Percentiles rank a stretch among this genome's conserved stretches.
phyloP scores from a whole-genome alignment of 2,113 vertebrate genomes.

The Dicentrarchus labrax region DNA sequence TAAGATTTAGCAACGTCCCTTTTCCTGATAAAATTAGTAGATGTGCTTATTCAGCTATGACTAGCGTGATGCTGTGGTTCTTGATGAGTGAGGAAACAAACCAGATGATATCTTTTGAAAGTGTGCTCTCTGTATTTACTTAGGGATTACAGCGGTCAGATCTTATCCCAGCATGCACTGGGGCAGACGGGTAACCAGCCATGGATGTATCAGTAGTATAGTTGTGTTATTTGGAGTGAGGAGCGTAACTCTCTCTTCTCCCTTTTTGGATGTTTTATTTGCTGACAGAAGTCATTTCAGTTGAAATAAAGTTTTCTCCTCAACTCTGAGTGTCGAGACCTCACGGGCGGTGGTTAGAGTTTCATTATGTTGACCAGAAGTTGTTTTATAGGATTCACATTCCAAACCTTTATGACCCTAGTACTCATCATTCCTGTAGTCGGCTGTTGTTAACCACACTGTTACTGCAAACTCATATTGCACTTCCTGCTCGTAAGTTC shows the following conservation, averaged over 20 bases:
- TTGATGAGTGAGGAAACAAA: not conserved
- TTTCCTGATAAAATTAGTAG: not conserved
- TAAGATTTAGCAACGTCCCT: not conserved
- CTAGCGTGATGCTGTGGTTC: not conserved
- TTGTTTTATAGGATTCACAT: not conserved
- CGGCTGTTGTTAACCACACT: not conserved
- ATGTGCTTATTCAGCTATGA: not conserved
- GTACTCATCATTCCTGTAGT: not conserved
- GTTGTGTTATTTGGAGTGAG: not conserved
- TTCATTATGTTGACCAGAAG: fast-evolving
- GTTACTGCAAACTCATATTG: not conserved
- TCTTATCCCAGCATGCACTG: too few relatives aligned
- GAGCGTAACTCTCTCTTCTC: not conserved
- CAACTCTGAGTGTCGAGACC: not conserved
- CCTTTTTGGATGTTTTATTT: not conserved
- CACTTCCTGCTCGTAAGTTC: not conserved
- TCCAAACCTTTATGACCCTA: not conserved
- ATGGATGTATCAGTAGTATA: not conserved
- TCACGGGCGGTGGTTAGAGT: not conserved
- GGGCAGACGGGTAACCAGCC: too few relatives aligned
- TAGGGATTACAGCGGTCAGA: too few relatives aligned
- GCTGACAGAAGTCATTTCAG: not conserved
- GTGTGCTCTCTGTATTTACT: too few relatives aligned
- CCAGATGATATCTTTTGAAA: not conserved
- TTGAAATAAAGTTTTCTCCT: not conserved